Percentiles rank a stretch among this genome's conserved stretches.
Conservation (phyloP, 1,140 invertebrate species). For the Drosophila willistoni region DNA sequence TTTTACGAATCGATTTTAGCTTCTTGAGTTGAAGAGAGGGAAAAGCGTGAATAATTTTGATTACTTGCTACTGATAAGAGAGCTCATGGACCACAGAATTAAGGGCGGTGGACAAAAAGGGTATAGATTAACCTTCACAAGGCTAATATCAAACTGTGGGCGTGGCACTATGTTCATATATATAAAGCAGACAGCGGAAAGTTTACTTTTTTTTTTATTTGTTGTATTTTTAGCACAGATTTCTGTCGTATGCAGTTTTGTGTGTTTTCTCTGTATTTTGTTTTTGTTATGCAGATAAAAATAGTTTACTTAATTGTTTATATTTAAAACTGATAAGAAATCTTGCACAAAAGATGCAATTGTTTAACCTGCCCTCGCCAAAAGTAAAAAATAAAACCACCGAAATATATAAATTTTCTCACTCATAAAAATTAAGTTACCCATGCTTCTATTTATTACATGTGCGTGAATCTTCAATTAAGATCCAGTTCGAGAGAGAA, state of each 20-base stretch:
- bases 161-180: conserved; percentile 25
- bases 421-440: conserved; percentile 22
- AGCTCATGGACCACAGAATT: conserved; percentile 12
- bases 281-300: conserved; percentile 23
- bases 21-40: conserved; percentile 39
- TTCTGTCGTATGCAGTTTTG: conserved; percentile 25
- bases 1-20: conserved; percentile 63
- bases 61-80: conserved; percentile 57
- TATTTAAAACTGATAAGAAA: background rate
- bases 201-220: conserved; percentile 25
- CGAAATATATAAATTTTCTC: conserved; percentile 10
- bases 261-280: conserved; percentile 6
- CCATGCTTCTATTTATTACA: background rate
- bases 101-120: background rate
- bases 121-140: conserved; percentile 38
- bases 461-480: conserved; percentile 26
- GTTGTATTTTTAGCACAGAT: conserved; percentile 51
- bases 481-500: background rate
- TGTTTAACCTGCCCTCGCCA: conserved; percentile 6
- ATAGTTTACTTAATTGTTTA: conserved; percentile 29
- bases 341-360: background rate
- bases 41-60: conserved; percentile 49
- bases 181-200: conserved; percentile 11
- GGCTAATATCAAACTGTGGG: conserved; percentile 23
- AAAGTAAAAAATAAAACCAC: background rate